phyloP scores from a whole-genome alignment of 2,113 vertebrate genomes.

The Halichoeres trimaculatus region DNA sequence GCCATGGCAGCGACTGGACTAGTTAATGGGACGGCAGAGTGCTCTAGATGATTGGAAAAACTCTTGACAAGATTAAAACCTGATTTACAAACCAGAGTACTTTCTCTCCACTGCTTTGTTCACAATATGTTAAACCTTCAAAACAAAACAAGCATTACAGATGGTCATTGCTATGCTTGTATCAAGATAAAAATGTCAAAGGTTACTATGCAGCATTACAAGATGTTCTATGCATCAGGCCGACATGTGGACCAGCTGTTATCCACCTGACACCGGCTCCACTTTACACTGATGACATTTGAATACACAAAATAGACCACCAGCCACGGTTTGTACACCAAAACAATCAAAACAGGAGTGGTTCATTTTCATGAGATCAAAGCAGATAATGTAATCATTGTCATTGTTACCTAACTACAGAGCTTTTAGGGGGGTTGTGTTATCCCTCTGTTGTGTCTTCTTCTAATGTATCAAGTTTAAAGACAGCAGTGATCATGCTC shows the following conservation, averaged over 20 bases:
- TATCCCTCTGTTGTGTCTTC: constrained; percentile 3
- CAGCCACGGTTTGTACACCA: constrained; percentile 23
- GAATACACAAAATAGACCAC: constrained; percentile 70
- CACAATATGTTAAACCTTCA: not conserved
- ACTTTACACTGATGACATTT: constrained; percentile 73
- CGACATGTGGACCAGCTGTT: constrained; percentile 59
- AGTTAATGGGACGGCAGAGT: not conserved
- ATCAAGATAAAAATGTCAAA: constrained; percentile 49
- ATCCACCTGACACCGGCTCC: constrained; percentile 49
- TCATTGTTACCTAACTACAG: constrained; percentile 41
- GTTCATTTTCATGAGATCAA: constrained; percentile 54
- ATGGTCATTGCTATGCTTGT: constrained; percentile 28
- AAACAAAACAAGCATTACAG: constrained; percentile 10
- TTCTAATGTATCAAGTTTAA: not conserved
- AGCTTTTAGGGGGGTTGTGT: not conserved
- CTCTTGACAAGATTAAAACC: not conserved
- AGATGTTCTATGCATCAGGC: constrained; percentile 64
- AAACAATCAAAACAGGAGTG: constrained; percentile 6
- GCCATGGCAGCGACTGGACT: too few species aligned
- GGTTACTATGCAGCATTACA: constrained; percentile 57
- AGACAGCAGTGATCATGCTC: not conserved
- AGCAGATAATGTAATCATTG: constrained; percentile 25
- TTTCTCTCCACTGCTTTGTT: not conserved
- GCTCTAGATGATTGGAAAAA: not conserved
- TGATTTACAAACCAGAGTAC: not conserved